phyloP scores from a whole-genome alignment of 2,797 vertebrate species.

The Hyperoplus lanceolatus region DNA sequence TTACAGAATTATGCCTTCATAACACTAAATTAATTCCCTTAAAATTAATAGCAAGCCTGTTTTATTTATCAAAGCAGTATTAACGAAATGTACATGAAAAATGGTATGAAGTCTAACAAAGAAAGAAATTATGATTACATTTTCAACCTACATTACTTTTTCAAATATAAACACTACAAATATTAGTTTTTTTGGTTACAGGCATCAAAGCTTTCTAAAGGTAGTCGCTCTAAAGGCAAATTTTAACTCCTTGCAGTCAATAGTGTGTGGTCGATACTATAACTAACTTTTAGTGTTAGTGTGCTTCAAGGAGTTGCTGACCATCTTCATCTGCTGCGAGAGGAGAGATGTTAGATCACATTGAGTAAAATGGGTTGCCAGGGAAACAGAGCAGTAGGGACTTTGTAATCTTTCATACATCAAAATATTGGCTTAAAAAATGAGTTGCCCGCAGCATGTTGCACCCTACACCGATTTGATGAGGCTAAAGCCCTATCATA shows the following conservation, averaged over 20 bases:
- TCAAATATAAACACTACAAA: too few species aligned
- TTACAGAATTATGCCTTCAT: slow-evolving; percentile 40
- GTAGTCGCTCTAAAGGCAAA: not conserved
- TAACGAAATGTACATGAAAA: not conserved
- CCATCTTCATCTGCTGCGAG: slow-evolving; percentile 50
- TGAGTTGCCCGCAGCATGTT: slow-evolving; percentile 53
- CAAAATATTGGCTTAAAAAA: slow-evolving; percentile 76
- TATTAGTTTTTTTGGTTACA: too few species aligned
- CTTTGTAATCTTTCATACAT: slow-evolving; percentile 79
- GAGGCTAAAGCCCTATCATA: slow-evolving; percentile 9
- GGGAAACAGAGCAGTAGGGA: slow-evolving; percentile 80
- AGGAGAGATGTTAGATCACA: slow-evolving; percentile 75
- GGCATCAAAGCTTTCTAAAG: too few species aligned
- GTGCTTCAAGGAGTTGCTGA: slow-evolving; percentile 46
- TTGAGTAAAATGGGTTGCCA: slow-evolving; percentile 80
- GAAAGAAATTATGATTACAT: not conserved
- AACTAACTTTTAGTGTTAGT: slow-evolving; percentile 33
- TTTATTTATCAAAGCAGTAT: not conserved
- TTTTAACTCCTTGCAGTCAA: slow-evolving; percentile 1
- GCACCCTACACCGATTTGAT: slow-evolving; percentile 33
- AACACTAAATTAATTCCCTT: slow-evolving; percentile 35
- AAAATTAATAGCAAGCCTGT: slow-evolving; percentile 36
- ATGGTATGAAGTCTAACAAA: not conserved
- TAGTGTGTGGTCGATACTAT: slow-evolving; percentile 9
- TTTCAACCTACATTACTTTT: not conserved